Evolutionary conservation across 1,140 invertebrate species (phyloP).

Genomic region (Portunus trituberculatus): DNA sequence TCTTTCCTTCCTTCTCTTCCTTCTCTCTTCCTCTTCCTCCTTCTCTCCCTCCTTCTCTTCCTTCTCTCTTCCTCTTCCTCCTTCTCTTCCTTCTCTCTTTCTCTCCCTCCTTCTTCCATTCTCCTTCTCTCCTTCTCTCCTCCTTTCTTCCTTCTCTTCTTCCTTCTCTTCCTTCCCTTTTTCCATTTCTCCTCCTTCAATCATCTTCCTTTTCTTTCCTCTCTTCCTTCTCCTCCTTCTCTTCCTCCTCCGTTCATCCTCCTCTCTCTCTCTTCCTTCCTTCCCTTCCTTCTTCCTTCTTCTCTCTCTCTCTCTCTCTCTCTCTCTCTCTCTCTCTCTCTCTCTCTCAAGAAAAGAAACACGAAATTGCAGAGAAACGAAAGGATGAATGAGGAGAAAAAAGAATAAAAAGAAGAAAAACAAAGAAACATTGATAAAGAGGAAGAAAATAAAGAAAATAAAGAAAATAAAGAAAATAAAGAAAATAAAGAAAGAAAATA

Average conservation of each 20-base stretch:
- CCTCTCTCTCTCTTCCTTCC: background rate
- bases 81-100: too few relatives aligned
- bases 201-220: background rate
- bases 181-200: background rate
- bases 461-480: too few relatives aligned
- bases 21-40: too few relatives aligned
- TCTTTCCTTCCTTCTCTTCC: too few relatives aligned
- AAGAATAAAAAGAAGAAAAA: too few relatives aligned
- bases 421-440: too few relatives aligned
- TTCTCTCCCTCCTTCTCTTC: background rate
- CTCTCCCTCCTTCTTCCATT: too few relatives aligned
- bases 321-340: background rate
- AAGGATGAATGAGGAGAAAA: too few relatives aligned
- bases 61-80: background rate
- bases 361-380: too few relatives aligned
- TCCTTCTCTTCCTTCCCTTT: background rate
- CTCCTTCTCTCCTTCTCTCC: background rate
- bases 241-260: background rate
- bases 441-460: too few relatives aligned
- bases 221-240: background rate
- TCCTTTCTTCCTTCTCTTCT: background rate
- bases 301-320: background rate
- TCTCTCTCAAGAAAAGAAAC: background rate
- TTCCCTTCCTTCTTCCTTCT: background rate
- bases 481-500: too few relatives aligned